A percentile compares a stretch with the other conserved stretches of the same genome.
Evolutionary conservation across 2,888 invertebrate species (phyloP).

Genomic region (Heterodera filipjevi): DNA sequence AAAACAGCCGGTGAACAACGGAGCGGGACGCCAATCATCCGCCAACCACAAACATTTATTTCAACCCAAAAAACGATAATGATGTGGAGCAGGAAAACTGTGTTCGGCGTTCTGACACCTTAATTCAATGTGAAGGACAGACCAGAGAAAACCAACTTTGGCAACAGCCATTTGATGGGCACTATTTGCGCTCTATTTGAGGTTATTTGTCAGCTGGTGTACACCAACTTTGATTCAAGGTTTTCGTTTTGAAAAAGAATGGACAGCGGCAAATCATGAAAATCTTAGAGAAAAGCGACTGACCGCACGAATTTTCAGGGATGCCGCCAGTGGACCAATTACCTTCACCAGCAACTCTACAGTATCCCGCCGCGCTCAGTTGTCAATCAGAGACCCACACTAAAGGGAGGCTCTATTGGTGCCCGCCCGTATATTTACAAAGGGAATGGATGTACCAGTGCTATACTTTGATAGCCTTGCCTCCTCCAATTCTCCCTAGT

Average conservation of each 20-base stretch:
- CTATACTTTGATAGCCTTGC: slow-evolving; percentile 25
- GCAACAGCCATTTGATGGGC: not conserved
- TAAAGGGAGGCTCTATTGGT: slow-evolving; percentile 17
- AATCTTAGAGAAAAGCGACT: not conserved
- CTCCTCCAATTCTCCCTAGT: not conserved
- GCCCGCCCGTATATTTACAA: not conserved
- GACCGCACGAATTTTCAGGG: slow-evolving; percentile 13
- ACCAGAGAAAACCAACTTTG: not conserved
- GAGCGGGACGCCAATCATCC: not conserved
- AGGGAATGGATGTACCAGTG: not conserved
- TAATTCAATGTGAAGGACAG: slow-evolving; percentile 1
- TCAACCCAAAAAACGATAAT: not conserved
- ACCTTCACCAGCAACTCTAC: not conserved
- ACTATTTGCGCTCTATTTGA: not conserved
- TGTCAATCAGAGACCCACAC: slow-evolving; percentile 7
- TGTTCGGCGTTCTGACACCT: not conserved
- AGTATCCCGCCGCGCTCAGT: slow-evolving; percentile 11
- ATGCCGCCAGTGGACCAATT: slow-evolving; percentile 24
- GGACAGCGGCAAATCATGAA: not conserved
- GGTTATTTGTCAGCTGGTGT: not conserved
- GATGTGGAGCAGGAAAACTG: not conserved
- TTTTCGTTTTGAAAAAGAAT: not conserved
- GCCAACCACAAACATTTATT: not conserved
- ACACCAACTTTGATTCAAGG: not conserved
- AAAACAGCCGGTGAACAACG: not conserved